These are phyloP conservation scores for Gambelia wislizenii DNA, from an alignment of 2,797 vertebrate genomes.

Conservation along the genomic window DNA sequence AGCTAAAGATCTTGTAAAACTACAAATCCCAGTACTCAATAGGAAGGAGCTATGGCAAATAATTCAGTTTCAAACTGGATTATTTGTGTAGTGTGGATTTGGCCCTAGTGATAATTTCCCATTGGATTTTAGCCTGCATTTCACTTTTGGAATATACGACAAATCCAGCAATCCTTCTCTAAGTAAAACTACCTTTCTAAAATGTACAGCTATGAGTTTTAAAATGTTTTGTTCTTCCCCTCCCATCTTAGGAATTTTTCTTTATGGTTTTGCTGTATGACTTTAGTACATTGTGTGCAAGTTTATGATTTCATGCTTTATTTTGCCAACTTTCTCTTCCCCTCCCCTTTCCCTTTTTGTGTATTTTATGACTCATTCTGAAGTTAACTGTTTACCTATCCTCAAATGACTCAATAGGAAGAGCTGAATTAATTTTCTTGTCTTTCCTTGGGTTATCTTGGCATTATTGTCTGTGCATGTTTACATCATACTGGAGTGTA, in stretches of 20 bases:
- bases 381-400: constrained; percentile 45
- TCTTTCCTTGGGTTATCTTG: neutral
- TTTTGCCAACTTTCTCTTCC: constrained; percentile 47
- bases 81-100: too few relatives aligned
- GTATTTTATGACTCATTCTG: constrained; percentile 53
- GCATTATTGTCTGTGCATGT: neutral
- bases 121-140: neutral
- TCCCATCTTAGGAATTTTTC: constrained; percentile 44
- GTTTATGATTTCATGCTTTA: constrained; percentile 23
- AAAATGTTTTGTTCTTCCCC: neutral
- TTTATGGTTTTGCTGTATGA: constrained; percentile 28
- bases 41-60: too few relatives aligned
- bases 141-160: neutral
- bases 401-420: constrained; percentile 35
- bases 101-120: too few relatives aligned
- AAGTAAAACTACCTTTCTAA: neutral
- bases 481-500: neutral
- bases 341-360: constrained; percentile 21
- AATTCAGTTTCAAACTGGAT: too few relatives aligned
- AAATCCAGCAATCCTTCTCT: neutral
- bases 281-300: neutral
- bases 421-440: neutral
- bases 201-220: neutral
- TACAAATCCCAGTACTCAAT: too few relatives aligned
- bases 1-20: too few relatives aligned